Evolutionary conservation across 2,113 vertebrate genomes (phyloP).

Genomic region (Hippocampus zosterae): DNA sequence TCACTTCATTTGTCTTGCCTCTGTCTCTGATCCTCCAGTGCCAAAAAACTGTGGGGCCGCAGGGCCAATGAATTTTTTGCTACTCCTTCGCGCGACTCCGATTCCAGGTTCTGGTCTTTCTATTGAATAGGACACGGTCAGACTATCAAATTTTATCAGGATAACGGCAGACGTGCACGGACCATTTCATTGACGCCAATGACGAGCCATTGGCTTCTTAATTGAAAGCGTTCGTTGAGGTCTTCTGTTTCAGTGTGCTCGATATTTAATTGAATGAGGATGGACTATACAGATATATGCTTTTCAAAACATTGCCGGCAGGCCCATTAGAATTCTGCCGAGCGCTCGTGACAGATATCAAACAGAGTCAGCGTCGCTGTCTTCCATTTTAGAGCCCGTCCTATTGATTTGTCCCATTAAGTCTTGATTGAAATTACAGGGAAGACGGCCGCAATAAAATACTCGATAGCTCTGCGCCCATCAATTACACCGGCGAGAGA

Average conservation of each 20-base stretch:
- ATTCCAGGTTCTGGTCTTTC: not conserved
- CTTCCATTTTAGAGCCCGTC: constrained; percentile 47
- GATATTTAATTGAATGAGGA: constrained; percentile 13
- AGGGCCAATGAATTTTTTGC: not conserved
- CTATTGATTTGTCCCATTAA: constrained; percentile 56
- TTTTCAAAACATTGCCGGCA: constrained; percentile 7
- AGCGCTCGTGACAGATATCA: constrained; percentile 32
- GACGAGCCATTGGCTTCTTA: not conserved
- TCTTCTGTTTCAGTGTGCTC: not conserved
- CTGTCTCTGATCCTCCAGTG: no score
- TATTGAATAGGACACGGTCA: not conserved
- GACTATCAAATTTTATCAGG: not conserved
- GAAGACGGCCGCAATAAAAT: constrained; percentile 43
- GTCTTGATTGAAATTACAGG: constrained; percentile 56
- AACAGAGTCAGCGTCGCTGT: constrained; percentile 42
- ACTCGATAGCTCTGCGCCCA: constrained; percentile 38
- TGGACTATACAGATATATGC: not conserved
- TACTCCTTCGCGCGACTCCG: not conserved
- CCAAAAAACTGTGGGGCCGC: no score
- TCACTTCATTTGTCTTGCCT: no score
- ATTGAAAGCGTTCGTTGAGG: not conserved
- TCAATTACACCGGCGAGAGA: constrained; percentile 43
- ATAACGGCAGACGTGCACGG: not conserved
- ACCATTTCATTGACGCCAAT: not conserved
- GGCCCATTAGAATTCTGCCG: constrained; percentile 27